Conservation (phyloP, 2,888 invertebrate species). For the Nezara viridula region DNA sequence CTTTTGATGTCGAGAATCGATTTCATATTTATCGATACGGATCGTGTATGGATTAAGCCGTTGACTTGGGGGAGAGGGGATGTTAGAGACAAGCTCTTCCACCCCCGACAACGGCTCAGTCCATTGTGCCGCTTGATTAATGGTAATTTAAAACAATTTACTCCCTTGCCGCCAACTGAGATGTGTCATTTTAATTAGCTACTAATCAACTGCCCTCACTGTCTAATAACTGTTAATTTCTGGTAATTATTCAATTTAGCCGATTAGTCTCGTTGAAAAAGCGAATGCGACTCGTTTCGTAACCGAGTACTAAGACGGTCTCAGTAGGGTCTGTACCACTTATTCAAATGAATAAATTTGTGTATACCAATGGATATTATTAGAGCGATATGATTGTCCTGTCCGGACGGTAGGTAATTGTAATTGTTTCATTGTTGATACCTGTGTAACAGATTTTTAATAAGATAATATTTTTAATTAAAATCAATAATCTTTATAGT, state of each 20-base stretch:
- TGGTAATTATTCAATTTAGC: conserved; percentile 53
- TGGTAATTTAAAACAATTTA: conserved; percentile 56
- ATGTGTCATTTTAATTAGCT: conserved; percentile 53
- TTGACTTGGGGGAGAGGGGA: background rate
- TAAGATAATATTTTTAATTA: too few species aligned
- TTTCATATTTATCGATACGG: background rate
- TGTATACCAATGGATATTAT: background rate
- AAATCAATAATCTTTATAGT: too few species aligned
- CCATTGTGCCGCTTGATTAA: conserved; percentile 41
- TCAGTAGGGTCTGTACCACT: background rate
- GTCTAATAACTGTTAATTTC: conserved; percentile 54
- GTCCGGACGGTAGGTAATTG: too few species aligned
- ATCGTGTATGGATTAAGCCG: background rate
- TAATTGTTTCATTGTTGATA: too few species aligned
- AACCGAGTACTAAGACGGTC: background rate
- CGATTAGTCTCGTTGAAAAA: conserved; percentile 39
- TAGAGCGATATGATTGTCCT: too few species aligned
- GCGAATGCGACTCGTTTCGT: conserved; percentile 52
- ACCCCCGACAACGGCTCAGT: background rate
- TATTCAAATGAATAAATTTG: background rate
- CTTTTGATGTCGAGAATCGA: too few species aligned
- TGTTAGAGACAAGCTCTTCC: background rate
- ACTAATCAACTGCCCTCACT: conserved; percentile 53
- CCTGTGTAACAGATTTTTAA: too few species aligned
- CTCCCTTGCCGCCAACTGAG: conserved; percentile 50